Conservation (phyloP, 2,888 invertebrate species). For the Meteorus cinctellus region DNA sequence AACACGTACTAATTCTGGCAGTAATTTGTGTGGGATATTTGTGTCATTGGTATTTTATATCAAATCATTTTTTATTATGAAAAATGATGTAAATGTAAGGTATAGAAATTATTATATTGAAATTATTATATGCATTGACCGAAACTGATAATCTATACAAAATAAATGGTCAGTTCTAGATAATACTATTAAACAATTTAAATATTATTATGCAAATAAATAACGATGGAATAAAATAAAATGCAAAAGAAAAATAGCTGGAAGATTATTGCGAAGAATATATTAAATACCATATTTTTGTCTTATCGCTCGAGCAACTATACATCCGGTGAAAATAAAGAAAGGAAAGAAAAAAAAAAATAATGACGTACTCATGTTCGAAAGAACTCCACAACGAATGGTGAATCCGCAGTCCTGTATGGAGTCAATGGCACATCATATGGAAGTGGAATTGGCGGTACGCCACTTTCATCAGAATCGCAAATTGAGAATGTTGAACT, state of each 20-base stretch:
- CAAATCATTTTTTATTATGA: not conserved
- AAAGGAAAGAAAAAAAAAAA: not conserved
- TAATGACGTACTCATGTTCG: conserved; percentile 14
- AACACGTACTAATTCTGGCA: not conserved
- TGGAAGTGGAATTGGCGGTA: conserved; percentile 79
- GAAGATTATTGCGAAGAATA: conserved; percentile 1
- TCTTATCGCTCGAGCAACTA: conserved; percentile 31
- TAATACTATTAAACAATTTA: not conserved
- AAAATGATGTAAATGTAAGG: not conserved
- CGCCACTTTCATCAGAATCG: conserved; percentile 21
- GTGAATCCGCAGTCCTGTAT: conserved; percentile 81
- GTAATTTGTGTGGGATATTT: not conserved
- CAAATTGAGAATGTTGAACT: conserved; percentile 78
- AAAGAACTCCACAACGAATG: conserved; percentile 81
- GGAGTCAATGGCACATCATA: conserved; percentile 88
- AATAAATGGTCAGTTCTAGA: not conserved
- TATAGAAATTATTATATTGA: not conserved
- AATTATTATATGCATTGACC: not conserved
- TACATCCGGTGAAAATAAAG: conserved; percentile 14
- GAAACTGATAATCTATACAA: not conserved
- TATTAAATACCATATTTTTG: not conserved
- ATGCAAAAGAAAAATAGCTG: not conserved
- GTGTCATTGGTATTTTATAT: not conserved
- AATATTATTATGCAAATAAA: not conserved
- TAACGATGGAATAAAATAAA: not conserved